Base-by-base conservation (phyloP, 1,140 invertebrate species). In the Ladona fulva region DNA sequence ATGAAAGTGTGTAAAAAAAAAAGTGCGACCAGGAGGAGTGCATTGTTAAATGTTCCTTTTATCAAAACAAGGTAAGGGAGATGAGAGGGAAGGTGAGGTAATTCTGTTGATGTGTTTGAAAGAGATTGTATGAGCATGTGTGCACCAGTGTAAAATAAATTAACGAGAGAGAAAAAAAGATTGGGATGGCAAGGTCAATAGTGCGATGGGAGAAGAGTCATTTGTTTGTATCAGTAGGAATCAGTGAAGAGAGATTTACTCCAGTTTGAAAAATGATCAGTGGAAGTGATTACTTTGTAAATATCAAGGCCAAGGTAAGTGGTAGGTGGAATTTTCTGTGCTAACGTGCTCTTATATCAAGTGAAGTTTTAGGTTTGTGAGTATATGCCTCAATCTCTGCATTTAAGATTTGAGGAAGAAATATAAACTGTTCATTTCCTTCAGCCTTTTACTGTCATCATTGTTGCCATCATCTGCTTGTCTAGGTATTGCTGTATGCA, bases 101-200 rank as follows among this genome's bases (percentile, higher is more conserved):
- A 66, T 19, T 19, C 14, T 66, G 52, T 66, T 66, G 52, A 66
- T 66, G 52, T 66, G 52, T 66, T 22, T 66, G 52, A 66, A 66
- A 66, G 52, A 66, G 52, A 66, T 66, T 66, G 52, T 66, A 22
- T 66, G 52, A 66, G 52, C 52, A 22, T 66, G 52, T 66, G 52
- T 66, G 52, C 16, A 66, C 52, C 12, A 66, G n/a, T 66, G 52
- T 66, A 66, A 66, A 66, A 37, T 37, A 37, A 37, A 37, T 37
- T 37, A 37, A 37, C 29, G 29, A 37, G 29, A 37, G 29, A 37
- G 29, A 37, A 37, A 37, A 37, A 37, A 66, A 66, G n/a, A 66
- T 66, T 66, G 52, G n/a, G 52, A 66, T 1, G n/a, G n/a, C 14
- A 19, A 66, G 52, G 52, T 22, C 52, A 66, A 66, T 66, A 37